Evolutionary conservation across 2,113 vertebrate genomes (phyloP).

Genomic region (Delphinus delphis): DNA sequence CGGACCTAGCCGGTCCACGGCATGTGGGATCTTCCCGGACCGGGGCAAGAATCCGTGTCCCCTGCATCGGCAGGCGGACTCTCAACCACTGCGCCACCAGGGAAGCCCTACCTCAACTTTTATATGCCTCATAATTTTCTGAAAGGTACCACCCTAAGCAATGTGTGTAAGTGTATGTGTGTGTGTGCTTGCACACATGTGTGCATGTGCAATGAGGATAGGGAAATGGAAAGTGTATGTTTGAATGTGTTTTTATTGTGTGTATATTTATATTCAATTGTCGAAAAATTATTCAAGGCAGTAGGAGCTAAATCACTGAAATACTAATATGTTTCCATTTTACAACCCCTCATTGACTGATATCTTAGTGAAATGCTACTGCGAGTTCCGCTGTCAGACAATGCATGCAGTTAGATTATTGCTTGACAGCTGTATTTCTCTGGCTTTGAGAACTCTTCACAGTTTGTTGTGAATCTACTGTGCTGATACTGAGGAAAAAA

Average conservation of each 20-base stretch:
- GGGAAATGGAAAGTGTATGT: not conserved
- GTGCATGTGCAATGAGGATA: not conserved
- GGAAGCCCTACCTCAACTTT: not conserved
- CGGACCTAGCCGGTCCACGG: too few relatives aligned
- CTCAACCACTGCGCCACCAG: too few relatives aligned
- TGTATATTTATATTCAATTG: not conserved
- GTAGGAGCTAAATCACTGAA: not conserved
- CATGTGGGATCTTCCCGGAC: too few relatives aligned
- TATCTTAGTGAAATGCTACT: not conserved
- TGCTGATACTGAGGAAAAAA: not conserved
- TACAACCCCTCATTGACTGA: not conserved
- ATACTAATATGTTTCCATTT: not conserved
- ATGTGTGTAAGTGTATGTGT: not conserved
- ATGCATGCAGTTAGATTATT: not conserved
- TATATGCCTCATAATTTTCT: not conserved
- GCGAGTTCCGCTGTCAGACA: not conserved
- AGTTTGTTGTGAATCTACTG: not conserved
- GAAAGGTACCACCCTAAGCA: not conserved
- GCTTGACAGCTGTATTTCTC: not conserved
- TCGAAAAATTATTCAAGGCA: not conserved
- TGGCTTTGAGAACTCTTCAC: not conserved
- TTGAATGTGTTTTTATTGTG: not conserved
- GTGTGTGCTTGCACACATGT: not conserved
- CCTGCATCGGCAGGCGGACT: too few relatives aligned
- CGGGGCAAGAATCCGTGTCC: too few relatives aligned